Evolutionary conservation across 2,797 vertebrate species (phyloP), one percentile per base, ranked within the genome.

Genomic region (Mormyrops attenuatus): DNA sequence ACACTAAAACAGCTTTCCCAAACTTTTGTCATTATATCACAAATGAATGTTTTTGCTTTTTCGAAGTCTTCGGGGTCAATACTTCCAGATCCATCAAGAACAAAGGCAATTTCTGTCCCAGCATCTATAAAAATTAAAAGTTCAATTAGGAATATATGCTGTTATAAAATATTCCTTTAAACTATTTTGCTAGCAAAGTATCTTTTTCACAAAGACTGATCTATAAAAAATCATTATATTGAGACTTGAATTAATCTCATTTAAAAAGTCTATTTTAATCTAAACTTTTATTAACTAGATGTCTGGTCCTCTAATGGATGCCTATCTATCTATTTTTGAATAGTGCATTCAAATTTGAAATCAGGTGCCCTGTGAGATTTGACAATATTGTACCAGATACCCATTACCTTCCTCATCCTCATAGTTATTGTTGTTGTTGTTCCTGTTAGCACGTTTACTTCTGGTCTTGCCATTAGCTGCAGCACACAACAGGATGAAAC

Each of bases 21-120:
- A 91, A 96, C 92, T 0, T 90, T 95, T 17, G 13, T 90, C 93
- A 96, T 96, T 91, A 97, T 95, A 88, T 92, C 93, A 47, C 85
- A 90, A 66, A 97, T 96, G 90, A 97, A 97, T 0, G 93, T 88
- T 92, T 97, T 97, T 77, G 96, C 97, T 88, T 8, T 95, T 90
- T 93, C 41, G 91, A 97, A 97, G 91, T 97, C 96, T 0, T 52
- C 0, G 0, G 1, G 0, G 0, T 88, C 5, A 3, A 97, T 97
- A 92, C 96, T 97, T 55, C 95, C 94, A 5, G 97, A 97, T 82
- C 96, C 96, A 88, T 97, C 97, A 88, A 97, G 91, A 88, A 97
- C 90, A 57, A 97, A 95, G 60, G 95, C 95, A 9, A 97, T 97
- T 92, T 97, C 97, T 0, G 94, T 96, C 41, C 95, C 95, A 93